phyloP scores from a whole-genome alignment of 2,888 invertebrate species.

The Ormyrus labotus region DNA sequence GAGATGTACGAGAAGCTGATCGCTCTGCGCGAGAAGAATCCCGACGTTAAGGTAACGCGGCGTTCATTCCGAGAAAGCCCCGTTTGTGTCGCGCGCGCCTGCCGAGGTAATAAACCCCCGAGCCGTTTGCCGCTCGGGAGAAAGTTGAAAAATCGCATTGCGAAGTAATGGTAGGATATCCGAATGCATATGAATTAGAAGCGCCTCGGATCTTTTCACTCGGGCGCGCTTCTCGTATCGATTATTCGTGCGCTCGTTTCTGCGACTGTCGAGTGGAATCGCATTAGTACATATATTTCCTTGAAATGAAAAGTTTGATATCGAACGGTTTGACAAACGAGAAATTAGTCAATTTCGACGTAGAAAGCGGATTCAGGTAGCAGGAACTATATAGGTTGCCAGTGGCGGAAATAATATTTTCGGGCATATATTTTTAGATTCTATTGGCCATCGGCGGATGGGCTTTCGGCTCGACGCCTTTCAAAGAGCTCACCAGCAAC shows the following conservation, averaged over 20 bases:
- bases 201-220: conserved; percentile 40
- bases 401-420: neutral
- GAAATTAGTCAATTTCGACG: too few species aligned
- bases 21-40: conserved; percentile 90
- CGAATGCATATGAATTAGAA: conserved; percentile 2
- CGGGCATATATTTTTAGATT: conserved; percentile 77
- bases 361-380: too few species aligned
- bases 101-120: conserved; percentile 1
- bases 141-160: conserved; percentile 44
- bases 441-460: conserved; percentile 94
- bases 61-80: too few species aligned
- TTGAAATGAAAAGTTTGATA: too few species aligned
- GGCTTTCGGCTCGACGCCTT: conserved; percentile 96
- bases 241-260: too few species aligned
- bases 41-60: conserved; percentile 84
- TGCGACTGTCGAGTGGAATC: too few species aligned
- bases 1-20: conserved; percentile 92
- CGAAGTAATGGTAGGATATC: neutral
- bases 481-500: conserved; percentile 93
- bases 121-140: conserved; percentile 8
- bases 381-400: too few species aligned
- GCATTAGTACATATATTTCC: too few species aligned
- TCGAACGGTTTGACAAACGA: too few species aligned
- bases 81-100: neutral
- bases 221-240: neutral